Conservation (phyloP, 2,113 vertebrate genomes). For the Dicerorhinus sumatrensis region DNA sequence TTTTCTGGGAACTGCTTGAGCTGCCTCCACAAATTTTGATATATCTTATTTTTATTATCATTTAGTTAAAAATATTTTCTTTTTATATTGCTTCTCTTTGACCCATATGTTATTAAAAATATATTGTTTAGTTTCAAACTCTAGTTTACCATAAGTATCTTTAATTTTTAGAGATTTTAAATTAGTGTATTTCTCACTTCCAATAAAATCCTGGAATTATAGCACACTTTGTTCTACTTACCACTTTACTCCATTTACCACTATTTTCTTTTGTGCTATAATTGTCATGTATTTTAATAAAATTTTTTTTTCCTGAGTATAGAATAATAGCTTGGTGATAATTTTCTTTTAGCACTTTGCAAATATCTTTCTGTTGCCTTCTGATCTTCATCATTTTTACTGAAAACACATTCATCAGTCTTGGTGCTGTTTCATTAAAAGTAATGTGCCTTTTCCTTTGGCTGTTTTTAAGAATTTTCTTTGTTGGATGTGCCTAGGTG, state of each 20-base stretch:
- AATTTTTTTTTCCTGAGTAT: background rate
- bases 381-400: background rate
- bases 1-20: background rate
- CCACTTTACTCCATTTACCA: background rate
- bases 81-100: background rate
- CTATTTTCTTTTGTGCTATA: background rate
- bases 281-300: background rate
- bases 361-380: background rate
- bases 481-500: background rate
- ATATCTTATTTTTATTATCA: background rate
- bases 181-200: background rate
- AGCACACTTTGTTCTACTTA: background rate
- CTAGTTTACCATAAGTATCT: background rate
- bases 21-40: background rate
- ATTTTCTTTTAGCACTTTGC: background rate
- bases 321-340: background rate
- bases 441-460: background rate
- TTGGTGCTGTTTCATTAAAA: background rate
- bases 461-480: background rate
- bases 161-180: slow-evolving; percentile 14
- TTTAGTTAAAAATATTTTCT: background rate
- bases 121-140: background rate
- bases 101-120: background rate
- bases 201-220: background rate
- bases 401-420: background rate